Evolutionary conservation across 2,888 invertebrate species (phyloP), one percentile per base, ranked within the genome.

Genomic region (Andrena dorsata): DNA sequence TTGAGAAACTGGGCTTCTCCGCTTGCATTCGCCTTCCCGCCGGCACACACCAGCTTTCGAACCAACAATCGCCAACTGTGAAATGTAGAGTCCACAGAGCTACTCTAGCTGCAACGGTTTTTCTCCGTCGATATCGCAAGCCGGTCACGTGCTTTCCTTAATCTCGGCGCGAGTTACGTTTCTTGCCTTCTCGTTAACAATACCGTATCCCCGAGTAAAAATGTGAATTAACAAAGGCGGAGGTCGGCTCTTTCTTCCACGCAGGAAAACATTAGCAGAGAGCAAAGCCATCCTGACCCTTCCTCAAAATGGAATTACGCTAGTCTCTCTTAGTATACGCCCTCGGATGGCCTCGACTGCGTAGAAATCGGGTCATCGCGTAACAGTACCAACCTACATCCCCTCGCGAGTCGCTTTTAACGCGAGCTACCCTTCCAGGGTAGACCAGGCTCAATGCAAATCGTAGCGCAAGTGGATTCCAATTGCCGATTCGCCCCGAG

Each of bases 1-100:
- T 89, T 90, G 90, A 90, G 87, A 90, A 90, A 90, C 87, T 82
- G 78, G 77, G 75, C 66, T 81, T 76, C 79, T 64, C 61, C 32
- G 51, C 61, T 66, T 56, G 60, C 56, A 61, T 66, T 74, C 63
- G 63, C 76, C 41, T 74, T 71, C 71, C 72, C 53, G 64, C 68
- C 71, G 60, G 41, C n/a, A 8, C 32, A 58, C 30, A 53, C 60
- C 8, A 58, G 70, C 60, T 56, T 64, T 64, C 71, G 28, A 61
- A n/a, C 65, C 72, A 76, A 79, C 85, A 71, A 83, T 84, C 79
- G 84, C 64, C 74, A 64, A 70, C 72, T 53, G 35, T 74, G 70
- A 85, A 80, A 79, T 80, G 75, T 58, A 73, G 35, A 64, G 26
- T n/a, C 23, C 16, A 30, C 49, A 56, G 47, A 56, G 61, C 75